Conservation (phyloP, 2,113 vertebrate species). For the Atherinomorus stipes region DNA sequence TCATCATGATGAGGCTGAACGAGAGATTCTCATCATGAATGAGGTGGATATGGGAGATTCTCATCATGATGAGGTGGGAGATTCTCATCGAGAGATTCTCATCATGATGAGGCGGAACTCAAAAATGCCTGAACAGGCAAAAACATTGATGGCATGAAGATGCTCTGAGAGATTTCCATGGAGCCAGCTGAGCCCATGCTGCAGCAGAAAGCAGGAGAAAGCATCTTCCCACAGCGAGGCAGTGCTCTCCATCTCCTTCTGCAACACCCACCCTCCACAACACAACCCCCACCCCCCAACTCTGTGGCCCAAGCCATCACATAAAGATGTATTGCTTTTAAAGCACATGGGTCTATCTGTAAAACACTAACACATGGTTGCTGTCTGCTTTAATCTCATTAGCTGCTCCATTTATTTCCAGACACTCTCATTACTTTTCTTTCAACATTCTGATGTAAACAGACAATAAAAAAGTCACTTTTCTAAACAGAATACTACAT, state of each 20-base stretch:
- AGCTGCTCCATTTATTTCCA: constrained; percentile 66
- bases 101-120: too few species aligned
- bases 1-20: too few species aligned
- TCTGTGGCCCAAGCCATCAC: constrained; percentile 67
- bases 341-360: constrained; percentile 64
- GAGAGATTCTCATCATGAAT: too few species aligned
- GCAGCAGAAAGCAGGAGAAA: neutral
- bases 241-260: constrained; percentile 50
- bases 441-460: constrained; percentile 66
- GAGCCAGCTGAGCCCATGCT: neutral
- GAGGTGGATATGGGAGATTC: too few species aligned
- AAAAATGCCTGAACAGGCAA: too few species aligned
- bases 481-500: constrained; percentile 6
- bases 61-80: too few species aligned
- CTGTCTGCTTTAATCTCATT: constrained; percentile 72
- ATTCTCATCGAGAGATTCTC: too few species aligned
- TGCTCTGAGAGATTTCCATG: neutral
- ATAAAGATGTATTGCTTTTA: constrained; percentile 72
- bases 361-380: constrained; percentile 78
- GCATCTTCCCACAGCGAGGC: constrained; percentile 13
- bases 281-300: constrained; percentile 4
- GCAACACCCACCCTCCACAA: constrained; percentile 21
- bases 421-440: constrained; percentile 64
- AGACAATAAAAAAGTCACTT: constrained; percentile 54
- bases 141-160: neutral